Base-by-base conservation (phyloP, 2,113 vertebrate species). In the Okapia johnstoni region DNA sequence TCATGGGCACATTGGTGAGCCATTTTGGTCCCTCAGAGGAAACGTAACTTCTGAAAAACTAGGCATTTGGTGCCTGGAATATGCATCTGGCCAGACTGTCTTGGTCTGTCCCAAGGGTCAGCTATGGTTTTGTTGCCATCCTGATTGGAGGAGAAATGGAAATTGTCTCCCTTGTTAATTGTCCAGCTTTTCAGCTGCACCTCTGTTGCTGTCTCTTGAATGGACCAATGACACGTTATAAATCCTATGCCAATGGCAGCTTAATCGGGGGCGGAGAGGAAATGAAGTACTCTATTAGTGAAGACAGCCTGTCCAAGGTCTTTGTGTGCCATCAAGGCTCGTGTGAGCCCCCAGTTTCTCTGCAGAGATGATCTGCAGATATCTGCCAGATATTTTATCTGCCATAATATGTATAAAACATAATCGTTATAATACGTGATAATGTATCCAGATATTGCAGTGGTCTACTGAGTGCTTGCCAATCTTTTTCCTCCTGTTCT, bases 141-240 rank as follows among this genome's bases (percentile, higher is more conserved):
- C 16, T 48, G 26, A 85, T 50, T 73, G 50, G 33, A 97, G 93
- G 30, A 90, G 79, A 87, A 96, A 92, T 89, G 80, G 61, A 94
- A 88, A 81, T 70, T 10, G 6, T 81, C 77, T 90, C 81, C 83
- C 40, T 79, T 95, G 48, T 88, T 84, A 43, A 76, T 76, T 52
- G 80, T 14, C 88, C 8, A 55, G 83, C 84, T 91, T 92, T 89
- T 96, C 95, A 90, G 80, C 87, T 93, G 94, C 85, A 96, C 94
- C 85, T 96, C 81, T 96, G 76, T 58, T 30, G 50, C 55, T 40
- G 85, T 93, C 76, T 97, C 94, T 58, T 60, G 73, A 94, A 93
- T 33, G 70, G 48, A 61, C 91, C 54, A 81, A 8, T 28, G 57
- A 84, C 83, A 98, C 93, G 7, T 94, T 94, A 94, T 96, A 98